A percentile compares a stretch with the other conserved stretches of the same genome.
These are phyloP conservation scores for Tragopan temminckii DNA, from an alignment of 2,797 vertebrate genomes.

Conservation along the genomic window DNA sequence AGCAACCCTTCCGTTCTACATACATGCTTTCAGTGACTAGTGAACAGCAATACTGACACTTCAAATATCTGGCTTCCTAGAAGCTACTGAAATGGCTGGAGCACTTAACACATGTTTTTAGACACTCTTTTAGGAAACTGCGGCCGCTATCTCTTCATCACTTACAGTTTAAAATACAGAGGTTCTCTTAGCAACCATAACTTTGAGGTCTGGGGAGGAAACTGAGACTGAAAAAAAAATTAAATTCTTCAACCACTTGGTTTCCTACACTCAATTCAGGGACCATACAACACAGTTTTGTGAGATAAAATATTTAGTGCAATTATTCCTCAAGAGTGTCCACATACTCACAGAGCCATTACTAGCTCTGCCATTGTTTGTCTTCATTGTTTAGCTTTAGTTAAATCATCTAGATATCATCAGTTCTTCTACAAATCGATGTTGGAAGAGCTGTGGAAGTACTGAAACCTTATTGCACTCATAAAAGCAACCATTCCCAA, in stretches of 20 bases:
- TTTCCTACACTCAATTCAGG: neutral
- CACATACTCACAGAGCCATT: neutral
- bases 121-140: conserved; percentile 3
- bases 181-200: conserved; percentile 3
- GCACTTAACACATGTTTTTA: conserved; percentile 5
- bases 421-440: conserved; percentile 5
- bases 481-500: conserved; percentile 22
- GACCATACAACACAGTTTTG: neutral
- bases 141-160: conserved; percentile 6
- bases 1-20: neutral
- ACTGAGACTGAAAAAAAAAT: neutral
- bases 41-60: neutral
- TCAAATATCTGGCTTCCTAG: conserved; percentile 15
- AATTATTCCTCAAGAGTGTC: neutral
- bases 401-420: conserved; percentile 23
- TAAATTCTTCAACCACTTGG: neutral
- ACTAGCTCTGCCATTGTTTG: neutral
- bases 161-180: conserved; percentile 34
- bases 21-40: neutral
- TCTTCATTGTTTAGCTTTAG: neutral
- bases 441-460: neutral
- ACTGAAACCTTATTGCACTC: conserved; percentile 12
- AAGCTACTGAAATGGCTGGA: conserved; percentile 15
- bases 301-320: conserved; percentile 19
- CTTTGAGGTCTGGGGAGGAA: neutral